Conservation (phyloP, 2,113 vertebrate genomes). For the Irena cyanogastra region DNA sequence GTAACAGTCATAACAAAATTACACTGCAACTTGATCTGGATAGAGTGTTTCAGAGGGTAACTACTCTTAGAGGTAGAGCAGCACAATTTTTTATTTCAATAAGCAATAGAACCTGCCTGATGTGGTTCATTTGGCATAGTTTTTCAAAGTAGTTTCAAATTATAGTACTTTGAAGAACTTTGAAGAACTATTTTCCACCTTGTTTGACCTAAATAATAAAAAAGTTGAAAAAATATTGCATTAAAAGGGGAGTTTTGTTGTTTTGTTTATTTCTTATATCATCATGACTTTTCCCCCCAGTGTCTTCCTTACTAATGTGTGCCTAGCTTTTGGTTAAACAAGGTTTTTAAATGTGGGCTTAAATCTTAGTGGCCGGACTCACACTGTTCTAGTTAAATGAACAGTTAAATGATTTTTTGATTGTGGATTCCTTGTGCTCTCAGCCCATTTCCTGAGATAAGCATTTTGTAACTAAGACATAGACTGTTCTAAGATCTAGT, state of each 20-base stretch:
- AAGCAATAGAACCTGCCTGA: not conserved
- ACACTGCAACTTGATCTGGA: not conserved
- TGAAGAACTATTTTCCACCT: not conserved
- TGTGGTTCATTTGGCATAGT: not conserved
- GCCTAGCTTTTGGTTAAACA: not conserved
- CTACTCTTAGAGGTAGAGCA: not conserved
- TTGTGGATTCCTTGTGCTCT: not conserved
- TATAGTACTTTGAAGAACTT: not conserved
- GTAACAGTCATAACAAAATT: not conserved
- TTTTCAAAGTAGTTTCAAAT: not conserved
- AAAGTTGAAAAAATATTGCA: not conserved
- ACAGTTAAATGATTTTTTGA: not conserved
- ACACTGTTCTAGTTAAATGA: not conserved
- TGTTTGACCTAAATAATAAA: not conserved
- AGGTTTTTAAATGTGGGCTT: not conserved
- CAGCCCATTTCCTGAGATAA: not conserved
- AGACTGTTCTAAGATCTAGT: not conserved
- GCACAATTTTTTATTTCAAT: not conserved
- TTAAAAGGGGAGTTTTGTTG: rapidly evolving
- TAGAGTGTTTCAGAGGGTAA: not conserved
- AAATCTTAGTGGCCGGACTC: not conserved
- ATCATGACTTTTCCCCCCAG: rapidly evolving
- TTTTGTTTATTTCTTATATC: not conserved
- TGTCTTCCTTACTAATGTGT: not conserved
- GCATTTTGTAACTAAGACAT: not conserved